Percentiles rank a stretch among this genome's conserved stretches.
These are phyloP conservation scores for Phacellophora camtschatica DNA, from an alignment of 30 jellyfish, hydroid and myxozoan genomes.

Conservation along the genomic window DNA sequence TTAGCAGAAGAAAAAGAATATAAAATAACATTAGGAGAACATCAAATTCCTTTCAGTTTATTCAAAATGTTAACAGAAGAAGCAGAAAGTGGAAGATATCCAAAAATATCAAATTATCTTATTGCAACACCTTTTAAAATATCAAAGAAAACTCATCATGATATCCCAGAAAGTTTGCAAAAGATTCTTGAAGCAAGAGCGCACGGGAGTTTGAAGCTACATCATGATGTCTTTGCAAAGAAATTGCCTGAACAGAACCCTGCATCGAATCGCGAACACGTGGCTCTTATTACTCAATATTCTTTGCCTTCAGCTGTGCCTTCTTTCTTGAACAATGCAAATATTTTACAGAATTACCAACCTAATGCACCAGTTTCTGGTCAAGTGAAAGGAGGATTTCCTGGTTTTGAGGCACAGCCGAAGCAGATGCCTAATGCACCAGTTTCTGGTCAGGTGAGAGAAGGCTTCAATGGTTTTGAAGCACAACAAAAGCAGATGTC, in stretches of 20 bases:
- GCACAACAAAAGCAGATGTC: not conserved
- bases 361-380: not conserved
- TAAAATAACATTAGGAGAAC: conserved; percentile 19
- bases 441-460: not conserved
- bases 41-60: conserved; percentile 12
- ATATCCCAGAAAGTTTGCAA: conserved; percentile 40
- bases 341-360: not conserved
- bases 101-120: conserved; percentile 9
- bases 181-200: not conserved
- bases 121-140: conserved; percentile 16
- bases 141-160: conserved; percentile 5
- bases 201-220: not conserved
- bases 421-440: not conserved
- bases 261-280: not conserved
- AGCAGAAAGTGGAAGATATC: conserved; percentile 26
- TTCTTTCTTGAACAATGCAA: not conserved
- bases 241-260: not conserved
- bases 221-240: not conserved
- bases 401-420: not conserved
- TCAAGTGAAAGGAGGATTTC: not conserved
- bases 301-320: not conserved
- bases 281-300: not conserved
- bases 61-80: conserved; percentile 17
- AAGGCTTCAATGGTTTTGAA: not conserved
- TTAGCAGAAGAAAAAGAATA: conserved; percentile 22